A percentile compares a stretch with the other conserved stretches of the same genome.
These are phyloP conservation scores for Cyanistes caeruleus DNA, from an alignment of 2,113 vertebrate species.

Conservation along the genomic window DNA sequence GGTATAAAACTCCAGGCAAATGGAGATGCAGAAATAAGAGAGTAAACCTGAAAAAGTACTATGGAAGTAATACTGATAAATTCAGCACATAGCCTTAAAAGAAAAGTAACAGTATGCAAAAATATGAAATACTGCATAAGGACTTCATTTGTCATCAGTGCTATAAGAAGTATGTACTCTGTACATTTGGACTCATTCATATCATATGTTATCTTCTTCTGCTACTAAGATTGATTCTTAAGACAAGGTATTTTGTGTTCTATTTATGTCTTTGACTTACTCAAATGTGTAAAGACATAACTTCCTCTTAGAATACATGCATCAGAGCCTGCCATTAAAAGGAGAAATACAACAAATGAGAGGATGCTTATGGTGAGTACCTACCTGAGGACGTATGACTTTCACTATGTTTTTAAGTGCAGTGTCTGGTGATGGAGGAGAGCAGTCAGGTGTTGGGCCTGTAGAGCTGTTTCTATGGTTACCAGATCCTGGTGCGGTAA, in stretches of 20 bases:
- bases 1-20: neutral
- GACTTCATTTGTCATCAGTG: neutral
- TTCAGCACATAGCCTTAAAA: neutral
- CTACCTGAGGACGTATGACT: slow-evolving; percentile 98
- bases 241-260: neutral
- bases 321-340: neutral
- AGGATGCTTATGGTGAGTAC: slow-evolving; percentile 30
- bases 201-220: neutral
- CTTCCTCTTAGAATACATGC: neutral
- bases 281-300: neutral
- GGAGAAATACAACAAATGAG: neutral
- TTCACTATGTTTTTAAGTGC: slow-evolving; percentile 97
- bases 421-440: slow-evolving; percentile 95
- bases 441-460: slow-evolving; percentile 96
- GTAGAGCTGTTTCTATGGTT: slow-evolving; percentile 93
- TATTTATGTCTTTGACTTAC: neutral
- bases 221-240: neutral
- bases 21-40: neutral
- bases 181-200: neutral
- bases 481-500: slow-evolving; percentile 86
- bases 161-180: neutral
- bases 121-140: neutral
- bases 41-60: neutral
- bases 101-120: neutral
- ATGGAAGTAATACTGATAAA: neutral